Percentiles rank a stretch among this genome's conserved stretches.
Evolutionary conservation across 2,888 invertebrate species (phyloP).

Genomic region (Nemurella pictetii): DNA sequence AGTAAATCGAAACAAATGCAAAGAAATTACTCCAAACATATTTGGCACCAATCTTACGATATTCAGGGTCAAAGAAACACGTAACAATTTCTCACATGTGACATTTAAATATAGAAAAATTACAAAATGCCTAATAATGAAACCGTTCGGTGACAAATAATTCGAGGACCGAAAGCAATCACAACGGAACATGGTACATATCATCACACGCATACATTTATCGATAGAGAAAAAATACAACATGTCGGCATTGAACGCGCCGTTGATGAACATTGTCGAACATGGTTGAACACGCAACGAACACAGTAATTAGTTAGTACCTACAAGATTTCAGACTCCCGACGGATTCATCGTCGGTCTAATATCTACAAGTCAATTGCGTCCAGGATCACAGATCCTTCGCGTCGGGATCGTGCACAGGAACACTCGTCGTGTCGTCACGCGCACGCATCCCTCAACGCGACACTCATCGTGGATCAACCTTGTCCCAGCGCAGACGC

Average conservation of each 20-base stretch:
- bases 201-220: not conserved
- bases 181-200: not conserved
- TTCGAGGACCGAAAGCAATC: not conserved
- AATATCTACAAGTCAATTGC: not conserved
- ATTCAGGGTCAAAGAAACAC: not conserved
- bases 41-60: not conserved
- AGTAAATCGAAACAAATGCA: no score
- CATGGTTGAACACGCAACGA: conserved; percentile 4
- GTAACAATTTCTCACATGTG: not conserved
- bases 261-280: no score
- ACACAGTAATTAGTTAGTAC: conserved; percentile 2
- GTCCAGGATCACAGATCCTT: not conserved
- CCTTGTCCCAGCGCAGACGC: no score
- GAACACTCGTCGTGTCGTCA: not conserved
- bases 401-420: not conserved
- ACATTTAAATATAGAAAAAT: not conserved
- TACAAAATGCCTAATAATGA: not conserved
- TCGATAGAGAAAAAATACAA: conserved; percentile 2
- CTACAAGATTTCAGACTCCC: not conserved
- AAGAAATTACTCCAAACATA: not conserved
- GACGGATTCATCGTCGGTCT: not conserved
- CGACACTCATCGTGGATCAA: no score
- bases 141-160: not conserved
- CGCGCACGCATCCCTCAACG: not conserved
- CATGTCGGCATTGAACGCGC: not conserved